Conservation (phyloP, 2,888 invertebrate species). For the Craniophora ligustri region DNA sequence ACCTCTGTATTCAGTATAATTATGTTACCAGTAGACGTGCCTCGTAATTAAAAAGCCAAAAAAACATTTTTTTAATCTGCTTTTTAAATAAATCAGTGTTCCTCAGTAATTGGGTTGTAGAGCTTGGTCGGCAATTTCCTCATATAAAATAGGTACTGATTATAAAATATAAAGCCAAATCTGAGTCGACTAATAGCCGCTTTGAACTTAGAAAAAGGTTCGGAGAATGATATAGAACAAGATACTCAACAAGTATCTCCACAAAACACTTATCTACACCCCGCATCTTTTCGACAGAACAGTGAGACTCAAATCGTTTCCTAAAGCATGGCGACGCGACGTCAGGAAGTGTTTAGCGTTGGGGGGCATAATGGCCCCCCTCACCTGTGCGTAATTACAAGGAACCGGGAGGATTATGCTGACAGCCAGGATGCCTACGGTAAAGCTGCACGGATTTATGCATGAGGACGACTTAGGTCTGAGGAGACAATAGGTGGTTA, state of each 20-base stretch:
- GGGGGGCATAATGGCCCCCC: slow-evolving; percentile 56
- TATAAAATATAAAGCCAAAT: no score
- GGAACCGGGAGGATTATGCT: slow-evolving; percentile 46
- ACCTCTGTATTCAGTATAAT: no score
- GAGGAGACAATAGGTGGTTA: slow-evolving; percentile 5
- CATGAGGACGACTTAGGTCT: slow-evolving; percentile 13
- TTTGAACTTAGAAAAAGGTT: no score
- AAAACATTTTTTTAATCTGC: no score
- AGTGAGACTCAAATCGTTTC: slow-evolving; percentile 60
- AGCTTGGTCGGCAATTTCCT: no score
- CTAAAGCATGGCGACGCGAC: slow-evolving; percentile 50
- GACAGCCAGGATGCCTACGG: slow-evolving; percentile 42
- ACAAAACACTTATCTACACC: slow-evolving; percentile 1
- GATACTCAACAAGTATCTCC: background rate
- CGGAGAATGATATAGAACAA: no score
- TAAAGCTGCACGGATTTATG: slow-evolving; percentile 47
- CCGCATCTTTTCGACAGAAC: slow-evolving; percentile 10
- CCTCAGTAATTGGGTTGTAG: no score
- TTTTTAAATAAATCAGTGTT: no score
- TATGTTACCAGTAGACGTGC: no score
- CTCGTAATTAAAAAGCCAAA: no score
- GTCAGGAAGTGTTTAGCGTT: slow-evolving; percentile 58
- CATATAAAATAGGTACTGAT: no score
- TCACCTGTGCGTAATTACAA: slow-evolving; percentile 63
- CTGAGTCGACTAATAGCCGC: no score